Percentiles rank a stretch among this genome's conserved stretches.
These are phyloP conservation scores for Hemichromis elongatus DNA, from an alignment of 2,113 vertebrate genomes.

Conservation along the genomic window DNA sequence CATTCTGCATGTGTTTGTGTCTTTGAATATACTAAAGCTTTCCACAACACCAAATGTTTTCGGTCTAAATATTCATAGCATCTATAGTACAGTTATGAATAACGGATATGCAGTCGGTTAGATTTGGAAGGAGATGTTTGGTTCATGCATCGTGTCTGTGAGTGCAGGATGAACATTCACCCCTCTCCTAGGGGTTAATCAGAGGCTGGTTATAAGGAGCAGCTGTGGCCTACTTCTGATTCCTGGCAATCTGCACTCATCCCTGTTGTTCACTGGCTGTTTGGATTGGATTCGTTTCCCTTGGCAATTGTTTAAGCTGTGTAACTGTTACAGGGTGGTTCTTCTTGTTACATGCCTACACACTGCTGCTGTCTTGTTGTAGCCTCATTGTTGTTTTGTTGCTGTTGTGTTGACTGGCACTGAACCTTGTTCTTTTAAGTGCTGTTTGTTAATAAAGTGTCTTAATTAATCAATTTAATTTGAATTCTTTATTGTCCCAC, in stretches of 20 bases:
- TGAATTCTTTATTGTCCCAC: too few species aligned
- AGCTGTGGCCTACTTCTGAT: background rate
- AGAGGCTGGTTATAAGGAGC: background rate
- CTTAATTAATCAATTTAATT: too few species aligned
- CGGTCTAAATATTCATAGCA: background rate
- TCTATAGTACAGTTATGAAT: background rate
- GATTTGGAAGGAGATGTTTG: background rate
- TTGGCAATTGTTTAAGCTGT: background rate
- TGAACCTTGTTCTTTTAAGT: background rate
- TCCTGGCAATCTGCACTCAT: background rate
- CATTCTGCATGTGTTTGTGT: background rate
- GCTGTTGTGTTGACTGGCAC: background rate
- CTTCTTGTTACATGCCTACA: background rate
- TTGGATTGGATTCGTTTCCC: background rate
- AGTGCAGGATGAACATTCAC: background rate
- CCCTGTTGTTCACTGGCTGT: background rate
- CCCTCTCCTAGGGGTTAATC: background rate
- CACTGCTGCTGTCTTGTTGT: rapidly evolving
- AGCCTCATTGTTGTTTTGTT: rapidly evolving
- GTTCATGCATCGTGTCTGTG: background rate
- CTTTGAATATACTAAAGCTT: background rate
- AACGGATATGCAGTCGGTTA: background rate
- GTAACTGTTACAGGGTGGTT: rapidly evolving
- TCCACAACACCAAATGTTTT: rapidly evolving
- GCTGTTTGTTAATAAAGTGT: background rate